phyloP scores from a whole-genome alignment of 2,113 vertebrate genomes.

The Xiphophorus hellerii region DNA sequence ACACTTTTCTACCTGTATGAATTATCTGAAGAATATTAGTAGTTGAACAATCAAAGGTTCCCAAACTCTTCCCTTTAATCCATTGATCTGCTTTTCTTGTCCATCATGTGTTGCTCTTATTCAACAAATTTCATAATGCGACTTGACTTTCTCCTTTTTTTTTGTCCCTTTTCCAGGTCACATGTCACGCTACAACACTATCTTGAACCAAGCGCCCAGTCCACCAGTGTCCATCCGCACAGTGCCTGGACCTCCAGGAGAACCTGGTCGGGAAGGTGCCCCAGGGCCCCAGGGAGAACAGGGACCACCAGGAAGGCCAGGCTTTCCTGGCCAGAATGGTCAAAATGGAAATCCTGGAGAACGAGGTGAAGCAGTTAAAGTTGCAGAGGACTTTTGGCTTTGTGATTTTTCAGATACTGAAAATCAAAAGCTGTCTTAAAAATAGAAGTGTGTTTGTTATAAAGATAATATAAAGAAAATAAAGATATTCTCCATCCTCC shows the following conservation, averaged over 20 bases:
- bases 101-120: not conserved
- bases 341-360: constrained; percentile 90
- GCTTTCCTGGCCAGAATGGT: constrained; percentile 92
- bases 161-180: constrained; percentile 81
- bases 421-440: not conserved
- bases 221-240: constrained; percentile 87
- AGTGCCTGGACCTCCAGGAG: constrained; percentile 90
- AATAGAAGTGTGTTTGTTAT: no score
- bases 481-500: no score
- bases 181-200: constrained; percentile 91
- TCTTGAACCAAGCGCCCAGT: constrained; percentile 92
- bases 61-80: not conserved
- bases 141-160: not conserved
- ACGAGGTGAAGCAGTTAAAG: constrained; percentile 39
- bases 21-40: not conserved
- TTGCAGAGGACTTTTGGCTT: not conserved
- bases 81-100: not conserved
- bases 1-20: not conserved
- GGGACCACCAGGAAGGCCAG: constrained; percentile 90
- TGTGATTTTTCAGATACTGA: not conserved
- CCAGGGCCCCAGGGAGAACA: constrained; percentile 91
- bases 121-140: not conserved
- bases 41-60: not conserved
- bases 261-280: constrained; percentile 87
- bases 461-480: no score